Conservation (phyloP, 2,797 vertebrate species). For the Hipposideros larvatus region DNA sequence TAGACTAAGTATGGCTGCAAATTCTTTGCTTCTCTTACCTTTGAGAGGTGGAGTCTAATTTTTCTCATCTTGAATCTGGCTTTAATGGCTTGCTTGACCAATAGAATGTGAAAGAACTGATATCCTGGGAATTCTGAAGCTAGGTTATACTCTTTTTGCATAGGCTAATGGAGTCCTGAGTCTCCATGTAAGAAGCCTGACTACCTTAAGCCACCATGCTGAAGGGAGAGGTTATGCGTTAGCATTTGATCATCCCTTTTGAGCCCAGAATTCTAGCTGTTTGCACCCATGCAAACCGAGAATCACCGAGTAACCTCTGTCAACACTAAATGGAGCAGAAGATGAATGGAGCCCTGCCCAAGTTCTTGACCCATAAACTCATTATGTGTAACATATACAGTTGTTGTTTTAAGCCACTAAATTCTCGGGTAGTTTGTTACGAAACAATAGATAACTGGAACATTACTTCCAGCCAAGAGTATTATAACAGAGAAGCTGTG, state of each 20-base stretch:
- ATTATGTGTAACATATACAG: not conserved
- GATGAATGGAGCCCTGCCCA: not conserved
- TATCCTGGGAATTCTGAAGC: slow-evolving; percentile 20
- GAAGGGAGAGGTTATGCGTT: not conserved
- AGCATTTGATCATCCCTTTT: not conserved
- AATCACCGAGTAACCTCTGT: not conserved
- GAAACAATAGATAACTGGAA: not conserved
- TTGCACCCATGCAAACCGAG: not conserved
- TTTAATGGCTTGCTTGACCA: not conserved
- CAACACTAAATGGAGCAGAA: not conserved
- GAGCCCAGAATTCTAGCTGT: not conserved
- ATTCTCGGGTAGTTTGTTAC: not conserved
- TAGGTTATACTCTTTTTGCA: not conserved
- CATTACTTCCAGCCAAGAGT: not conserved
- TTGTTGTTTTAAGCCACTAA: not conserved
- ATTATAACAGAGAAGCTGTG: not conserved
- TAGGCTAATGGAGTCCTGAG: not conserved
- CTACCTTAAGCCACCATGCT: not conserved
- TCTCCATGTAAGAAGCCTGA: not conserved
- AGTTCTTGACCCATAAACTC: slow-evolving; percentile 17
- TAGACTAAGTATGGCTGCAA: slow-evolving; percentile 25
- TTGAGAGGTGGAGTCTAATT: not conserved
- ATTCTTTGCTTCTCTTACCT: not conserved
- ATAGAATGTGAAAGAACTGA: not conserved
- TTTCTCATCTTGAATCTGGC: not conserved